Base-by-base conservation (phyloP, 2,888 invertebrate species). In the Allacma fusca region DNA sequence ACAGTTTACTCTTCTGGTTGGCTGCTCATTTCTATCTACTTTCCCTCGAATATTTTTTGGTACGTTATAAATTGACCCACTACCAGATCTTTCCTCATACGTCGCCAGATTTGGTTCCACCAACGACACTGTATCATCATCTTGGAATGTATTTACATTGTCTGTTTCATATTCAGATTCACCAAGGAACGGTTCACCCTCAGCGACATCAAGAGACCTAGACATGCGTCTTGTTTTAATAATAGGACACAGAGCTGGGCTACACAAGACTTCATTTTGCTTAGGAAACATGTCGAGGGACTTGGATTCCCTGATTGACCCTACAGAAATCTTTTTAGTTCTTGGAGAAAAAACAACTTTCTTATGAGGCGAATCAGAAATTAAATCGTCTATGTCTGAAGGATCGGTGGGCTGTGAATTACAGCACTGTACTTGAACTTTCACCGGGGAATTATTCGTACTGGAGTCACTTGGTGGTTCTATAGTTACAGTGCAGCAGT, bases 251-350 rank as follows among this genome's bases (percentile, higher is more conserved):
- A 43, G 23, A 0, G n/a, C 44, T 21, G 74, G 64, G 19, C 29
- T 50, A 12, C 21, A 26, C 16, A 12, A 5, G 12, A 19, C 21
- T 34, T 70, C 64, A 62, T 26, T 62, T 13, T 80, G 80, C 86
- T 80, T 9, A 91, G 91, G 85, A 29, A 92, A 88, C 1, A 90
- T 90, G 85, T 92, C 92, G 79, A 92, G 86, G 0, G 92, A 92
- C 80, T 90, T 89, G 0, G 91, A 90, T 85, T 91, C 91, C 26
- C 91, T 88, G 79, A 91, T 78, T 23, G 75, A 40, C n/a, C 75
- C 79, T 13, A 80, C 57, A 21, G 80, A 78, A 34, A 75, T 43
- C 29, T 80, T 79, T 67, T 80, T 83, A 7, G 75, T 76, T 21
- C 77, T 74, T 0, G 80, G 80, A 62, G 50, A 78, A 50, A 83